phyloP scores from a whole-genome alignment of 1,140 invertebrate genomes.

The Drosophila kanapiae region DNA sequence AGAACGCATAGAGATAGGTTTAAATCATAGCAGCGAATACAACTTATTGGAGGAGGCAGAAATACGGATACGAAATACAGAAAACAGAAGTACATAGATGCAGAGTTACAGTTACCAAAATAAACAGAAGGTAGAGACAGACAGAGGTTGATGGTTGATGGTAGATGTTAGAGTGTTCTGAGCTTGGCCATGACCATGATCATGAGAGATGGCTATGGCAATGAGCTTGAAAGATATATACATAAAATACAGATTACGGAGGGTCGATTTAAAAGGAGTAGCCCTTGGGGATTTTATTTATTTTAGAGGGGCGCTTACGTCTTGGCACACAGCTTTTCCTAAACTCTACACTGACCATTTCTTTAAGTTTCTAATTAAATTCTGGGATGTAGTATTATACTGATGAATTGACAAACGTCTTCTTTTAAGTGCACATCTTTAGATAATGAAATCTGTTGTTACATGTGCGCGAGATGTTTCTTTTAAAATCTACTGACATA shows the following conservation, averaged over 20 bases:
- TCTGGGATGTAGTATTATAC: no score
- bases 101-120: constrained; percentile 46
- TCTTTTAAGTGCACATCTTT: no score
- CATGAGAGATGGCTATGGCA: constrained; percentile 34
- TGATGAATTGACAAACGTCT: no score
- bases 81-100: constrained; percentile 49
- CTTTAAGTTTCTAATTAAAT: no score
- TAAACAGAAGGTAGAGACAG: constrained; percentile 41
- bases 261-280: constrained; percentile 4
- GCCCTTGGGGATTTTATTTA: neutral
- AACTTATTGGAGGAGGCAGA: constrained; percentile 55
- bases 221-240: constrained; percentile 52
- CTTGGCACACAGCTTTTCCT: no score
- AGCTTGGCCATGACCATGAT: constrained; percentile 23
- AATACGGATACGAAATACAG: constrained; percentile 27
- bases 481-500: no score
- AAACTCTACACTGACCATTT: no score
- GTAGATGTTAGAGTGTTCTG: constrained; percentile 37
- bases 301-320: no score
- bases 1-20: constrained; percentile 75
- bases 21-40: constrained; percentile 70
- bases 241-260: constrained; percentile 17
- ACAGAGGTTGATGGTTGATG: constrained; percentile 40
- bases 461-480: no score
- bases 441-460: no score